Percentiles rank a stretch among this genome's conserved stretches.
Conservation (phyloP, 92 coral and sea anemone genomes). For the Epizoanthus scotinus region DNA sequence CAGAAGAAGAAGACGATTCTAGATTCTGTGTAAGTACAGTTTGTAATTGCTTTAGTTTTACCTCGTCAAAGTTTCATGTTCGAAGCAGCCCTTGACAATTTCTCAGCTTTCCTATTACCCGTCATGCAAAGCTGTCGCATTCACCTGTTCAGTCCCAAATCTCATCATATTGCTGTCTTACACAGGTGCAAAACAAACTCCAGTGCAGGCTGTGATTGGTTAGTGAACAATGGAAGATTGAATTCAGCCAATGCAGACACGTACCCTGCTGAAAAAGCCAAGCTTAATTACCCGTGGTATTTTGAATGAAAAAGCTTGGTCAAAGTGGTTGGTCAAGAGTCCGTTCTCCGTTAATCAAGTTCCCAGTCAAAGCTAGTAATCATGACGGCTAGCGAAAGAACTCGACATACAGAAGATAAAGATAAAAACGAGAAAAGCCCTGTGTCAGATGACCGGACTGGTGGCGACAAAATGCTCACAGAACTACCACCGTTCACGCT, state of each 20-base stretch:
- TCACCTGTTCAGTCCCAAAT: constrained; percentile 34
- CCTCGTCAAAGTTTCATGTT: constrained; percentile 31
- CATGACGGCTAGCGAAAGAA: constrained; percentile 25
- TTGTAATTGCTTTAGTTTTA: constrained; percentile 13
- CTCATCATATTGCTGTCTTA: not conserved
- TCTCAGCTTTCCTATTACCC: constrained; percentile 9
- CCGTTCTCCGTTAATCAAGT: constrained; percentile 1
- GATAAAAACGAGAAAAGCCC: not conserved
- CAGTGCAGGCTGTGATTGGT: constrained; percentile 9
- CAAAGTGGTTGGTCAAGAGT: not conserved
- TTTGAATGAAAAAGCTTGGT: constrained; percentile 25
- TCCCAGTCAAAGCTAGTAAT: not conserved
- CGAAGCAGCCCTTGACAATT: not conserved
- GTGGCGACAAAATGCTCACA: not conserved
- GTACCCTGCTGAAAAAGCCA: constrained; percentile 29
- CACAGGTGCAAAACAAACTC: constrained; percentile 7
- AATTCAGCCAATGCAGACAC: constrained; percentile 19
- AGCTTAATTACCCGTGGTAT: not conserved
- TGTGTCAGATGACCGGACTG: not conserved
- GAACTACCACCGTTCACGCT: constrained; percentile 75
- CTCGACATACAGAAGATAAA: constrained; percentile 11
- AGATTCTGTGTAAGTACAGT: not conserved
- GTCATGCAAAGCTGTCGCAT: not conserved
- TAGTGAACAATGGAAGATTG: not conserved
- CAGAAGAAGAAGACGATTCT: not conserved